These are phyloP conservation scores for Theonella swinhoei DNA, from an alignment of 37 sponge, comb jelly and placozoan species.

Conservation along the genomic window DNA sequence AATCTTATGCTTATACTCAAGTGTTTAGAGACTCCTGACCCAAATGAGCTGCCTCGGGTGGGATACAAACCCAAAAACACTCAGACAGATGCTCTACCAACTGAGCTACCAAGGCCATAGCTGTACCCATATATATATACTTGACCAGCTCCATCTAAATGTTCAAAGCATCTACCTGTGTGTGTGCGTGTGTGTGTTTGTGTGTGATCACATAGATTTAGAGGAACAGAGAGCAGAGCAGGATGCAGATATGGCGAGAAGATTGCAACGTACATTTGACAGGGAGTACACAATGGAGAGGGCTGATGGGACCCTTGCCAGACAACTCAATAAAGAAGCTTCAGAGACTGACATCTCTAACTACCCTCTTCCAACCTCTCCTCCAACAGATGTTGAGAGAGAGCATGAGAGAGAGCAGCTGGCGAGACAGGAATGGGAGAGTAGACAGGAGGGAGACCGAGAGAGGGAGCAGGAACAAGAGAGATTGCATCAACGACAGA, in stretches of 20 bases:
- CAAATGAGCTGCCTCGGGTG: not conserved
- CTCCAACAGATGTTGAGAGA: not conserved
- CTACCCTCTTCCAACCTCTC: not conserved
- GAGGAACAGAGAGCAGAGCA: not conserved
- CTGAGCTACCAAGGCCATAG: no score
- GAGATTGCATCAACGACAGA: not conserved
- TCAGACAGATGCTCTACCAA: no score
- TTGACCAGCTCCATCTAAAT: no score
- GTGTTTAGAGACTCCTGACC: not conserved
- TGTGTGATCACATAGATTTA: no score
- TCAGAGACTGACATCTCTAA: not conserved
- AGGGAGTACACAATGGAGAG: not conserved
- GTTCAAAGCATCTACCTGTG: no score
- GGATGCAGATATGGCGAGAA: slow-evolving; percentile 25
- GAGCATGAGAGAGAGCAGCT: not conserved
- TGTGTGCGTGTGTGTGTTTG: no score
- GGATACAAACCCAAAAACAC: no score
- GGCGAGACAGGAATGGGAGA: not conserved
- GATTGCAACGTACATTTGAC: slow-evolving; percentile 6
- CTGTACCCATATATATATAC: no score
- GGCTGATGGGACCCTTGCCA: not conserved
- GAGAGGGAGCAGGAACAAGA: not conserved
- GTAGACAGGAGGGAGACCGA: not conserved
- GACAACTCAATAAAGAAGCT: slow-evolving; percentile 5
- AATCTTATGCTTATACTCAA: no score